Evolutionary conservation across 2,797 vertebrate species (phyloP).

Genomic region (Scleropages formosus): DNA sequence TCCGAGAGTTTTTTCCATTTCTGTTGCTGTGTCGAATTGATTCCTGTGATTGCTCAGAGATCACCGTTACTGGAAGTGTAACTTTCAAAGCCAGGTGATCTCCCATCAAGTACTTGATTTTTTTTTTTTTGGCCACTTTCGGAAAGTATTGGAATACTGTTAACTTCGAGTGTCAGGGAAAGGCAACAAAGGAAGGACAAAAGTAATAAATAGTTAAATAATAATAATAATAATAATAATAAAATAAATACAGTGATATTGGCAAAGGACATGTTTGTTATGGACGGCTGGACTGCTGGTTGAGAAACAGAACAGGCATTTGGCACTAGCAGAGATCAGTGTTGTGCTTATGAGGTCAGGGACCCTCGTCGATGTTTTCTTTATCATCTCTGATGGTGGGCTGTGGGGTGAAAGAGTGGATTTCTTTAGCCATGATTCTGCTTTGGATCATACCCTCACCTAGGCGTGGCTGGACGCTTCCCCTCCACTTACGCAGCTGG

Average conservation of each 20-base stretch:
- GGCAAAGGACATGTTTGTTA: neutral
- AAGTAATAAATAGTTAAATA: neutral
- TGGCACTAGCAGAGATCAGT: neutral
- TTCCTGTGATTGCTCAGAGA: no score
- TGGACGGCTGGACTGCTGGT: neutral
- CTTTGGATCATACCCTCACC: neutral
- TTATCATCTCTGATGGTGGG: neutral
- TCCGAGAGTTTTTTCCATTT: no score
- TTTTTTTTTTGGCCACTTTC: no score
- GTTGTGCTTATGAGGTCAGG: neutral
- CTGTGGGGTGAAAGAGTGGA: neutral
- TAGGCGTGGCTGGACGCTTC: neutral
- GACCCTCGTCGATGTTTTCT: neutral
- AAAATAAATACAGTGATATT: neutral
- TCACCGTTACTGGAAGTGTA: no score
- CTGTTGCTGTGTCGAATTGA: no score
- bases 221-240: no score
- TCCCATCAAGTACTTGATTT: no score
- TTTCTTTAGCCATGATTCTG: neutral
- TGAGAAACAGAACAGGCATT: neutral
- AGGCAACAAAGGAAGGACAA: neutral
- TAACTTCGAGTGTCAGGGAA: no score
- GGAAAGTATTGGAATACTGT: no score
- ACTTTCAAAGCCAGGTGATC: no score
- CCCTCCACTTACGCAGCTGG: neutral